Conservation (phyloP, 1,140 invertebrate species). For the Luehdorfia chinensis region DNA sequence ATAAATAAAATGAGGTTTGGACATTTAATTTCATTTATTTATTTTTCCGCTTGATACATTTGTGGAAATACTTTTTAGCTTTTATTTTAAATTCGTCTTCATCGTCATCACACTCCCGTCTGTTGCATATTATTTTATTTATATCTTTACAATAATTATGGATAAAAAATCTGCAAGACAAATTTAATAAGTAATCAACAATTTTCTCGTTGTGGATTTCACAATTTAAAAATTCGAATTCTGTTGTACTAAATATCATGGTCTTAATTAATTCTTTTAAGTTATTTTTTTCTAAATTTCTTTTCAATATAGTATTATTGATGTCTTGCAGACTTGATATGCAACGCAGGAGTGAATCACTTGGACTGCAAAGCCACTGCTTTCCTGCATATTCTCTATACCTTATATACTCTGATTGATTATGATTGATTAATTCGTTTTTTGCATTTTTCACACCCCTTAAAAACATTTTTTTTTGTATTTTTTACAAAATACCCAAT, state of each 20-base stretch:
- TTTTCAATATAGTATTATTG: constrained; percentile 19
- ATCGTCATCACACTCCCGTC: too few species aligned
- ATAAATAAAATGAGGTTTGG: too few species aligned
- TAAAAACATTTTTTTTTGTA: constrained; percentile 22
- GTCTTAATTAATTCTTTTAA: constrained; percentile 21
- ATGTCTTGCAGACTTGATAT: constrained; percentile 22
- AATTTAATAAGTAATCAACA: constrained; percentile 17
- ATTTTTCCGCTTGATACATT: too few species aligned
- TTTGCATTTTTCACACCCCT: constrained; percentile 23
- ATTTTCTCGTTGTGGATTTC: constrained; percentile 22
- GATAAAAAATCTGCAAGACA: constrained; percentile 18
- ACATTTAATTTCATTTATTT: too few species aligned
- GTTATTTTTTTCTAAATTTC: constrained; percentile 12
- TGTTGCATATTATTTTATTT: constrained; percentile 32
- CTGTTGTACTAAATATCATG: constrained; percentile 22
- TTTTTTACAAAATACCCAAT: constrained; percentile 26
- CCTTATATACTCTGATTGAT: constrained; percentile 15
- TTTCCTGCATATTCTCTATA: too few species aligned
- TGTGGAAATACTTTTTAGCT: too few species aligned
- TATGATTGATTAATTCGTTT: constrained; percentile 8
- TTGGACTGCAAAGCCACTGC: constrained; percentile 26
- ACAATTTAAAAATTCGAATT: too few species aligned
- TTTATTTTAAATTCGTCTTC: too few species aligned
- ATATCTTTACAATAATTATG: constrained; percentile 25
- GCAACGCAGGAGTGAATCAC: too few species aligned